A percentile compares a stretch with the other conserved stretches of the same genome.
These are phyloP conservation scores for Erpornis zantholeuca DNA, from an alignment of 2,113 vertebrate species.

Conservation along the genomic window DNA sequence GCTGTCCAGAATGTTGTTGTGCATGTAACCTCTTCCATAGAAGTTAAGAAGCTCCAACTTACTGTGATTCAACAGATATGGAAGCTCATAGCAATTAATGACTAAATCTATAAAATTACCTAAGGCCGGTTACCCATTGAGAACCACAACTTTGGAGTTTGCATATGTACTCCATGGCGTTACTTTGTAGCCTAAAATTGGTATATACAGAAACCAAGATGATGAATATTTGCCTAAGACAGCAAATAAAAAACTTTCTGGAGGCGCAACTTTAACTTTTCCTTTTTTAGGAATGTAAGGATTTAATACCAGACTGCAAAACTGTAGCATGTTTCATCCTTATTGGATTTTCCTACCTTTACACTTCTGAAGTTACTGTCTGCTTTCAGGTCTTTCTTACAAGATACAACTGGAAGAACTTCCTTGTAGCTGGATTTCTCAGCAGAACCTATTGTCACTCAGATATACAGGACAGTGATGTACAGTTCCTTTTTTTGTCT, in stretches of 20 bases:
- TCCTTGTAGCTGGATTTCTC: background rate
- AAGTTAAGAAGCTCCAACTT: background rate
- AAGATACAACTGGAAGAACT: background rate
- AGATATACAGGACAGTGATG: background rate
- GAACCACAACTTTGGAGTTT: background rate
- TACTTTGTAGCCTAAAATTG: background rate
- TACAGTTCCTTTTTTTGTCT: background rate
- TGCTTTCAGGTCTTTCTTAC: background rate
- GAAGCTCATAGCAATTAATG: background rate
- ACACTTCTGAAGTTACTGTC: background rate
- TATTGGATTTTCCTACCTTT: background rate
- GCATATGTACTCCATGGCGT: background rate
- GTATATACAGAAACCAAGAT: background rate
- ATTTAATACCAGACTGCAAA: background rate
- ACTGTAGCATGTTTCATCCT: background rate
- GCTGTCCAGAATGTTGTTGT: background rate
- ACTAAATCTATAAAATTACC: background rate
- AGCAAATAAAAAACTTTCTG: background rate
- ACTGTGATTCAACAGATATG: fast-evolving
- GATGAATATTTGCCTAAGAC: background rate
- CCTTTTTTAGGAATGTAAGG: background rate
- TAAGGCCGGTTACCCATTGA: fast-evolving
- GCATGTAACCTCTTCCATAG: fast-evolving
- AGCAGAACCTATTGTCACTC: background rate
- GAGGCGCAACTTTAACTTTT: background rate